A percentile compares a stretch with the other conserved stretches of the same genome.
Evolutionary conservation across 2,888 invertebrate species (phyloP).

Genomic region (Choristoneura rosaceana): DNA sequence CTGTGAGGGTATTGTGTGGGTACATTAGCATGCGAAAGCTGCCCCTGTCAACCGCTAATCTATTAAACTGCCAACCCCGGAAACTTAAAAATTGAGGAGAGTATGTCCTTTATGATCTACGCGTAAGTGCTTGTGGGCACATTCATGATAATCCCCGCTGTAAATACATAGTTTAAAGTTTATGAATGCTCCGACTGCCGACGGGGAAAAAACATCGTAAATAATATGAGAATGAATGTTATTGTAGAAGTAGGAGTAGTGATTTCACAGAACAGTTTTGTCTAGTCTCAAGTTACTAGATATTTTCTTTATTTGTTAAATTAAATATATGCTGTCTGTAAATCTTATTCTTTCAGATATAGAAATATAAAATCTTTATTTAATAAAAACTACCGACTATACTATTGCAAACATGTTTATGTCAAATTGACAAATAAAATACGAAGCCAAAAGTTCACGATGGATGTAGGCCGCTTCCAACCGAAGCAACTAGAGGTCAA

Average conservation of each 20-base stretch:
- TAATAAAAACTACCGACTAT: too few relatives aligned
- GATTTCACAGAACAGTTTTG: conserved; percentile 20
- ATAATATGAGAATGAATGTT: not conserved
- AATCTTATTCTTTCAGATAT: too few relatives aligned
- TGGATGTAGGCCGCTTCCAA: too few relatives aligned
- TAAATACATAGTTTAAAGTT: not conserved
- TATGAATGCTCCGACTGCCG: conserved; percentile 1
- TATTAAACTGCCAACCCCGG: conserved; percentile 27
- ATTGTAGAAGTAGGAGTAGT: not conserved
- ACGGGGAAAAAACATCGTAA: not conserved
- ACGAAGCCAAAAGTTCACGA: too few relatives aligned
- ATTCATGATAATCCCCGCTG: not conserved
- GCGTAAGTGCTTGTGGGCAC: not conserved
- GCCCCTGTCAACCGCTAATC: conserved; percentile 32
- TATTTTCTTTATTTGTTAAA: too few relatives aligned
- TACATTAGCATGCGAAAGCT: conserved; percentile 12
- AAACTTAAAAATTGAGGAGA: conserved; percentile 29
- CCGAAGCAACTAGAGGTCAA: too few relatives aligned
- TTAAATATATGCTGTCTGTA: too few relatives aligned
- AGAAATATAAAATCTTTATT: too few relatives aligned
- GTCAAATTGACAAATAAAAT: too few relatives aligned
- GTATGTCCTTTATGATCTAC: conserved; percentile 21
- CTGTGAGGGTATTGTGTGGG: not conserved
- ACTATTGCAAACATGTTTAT: too few relatives aligned
- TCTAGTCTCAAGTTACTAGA: not conserved